Evolutionary conservation across 1,140 invertebrate genomes (phyloP).

Genomic region (Antheraea mylitta): DNA sequence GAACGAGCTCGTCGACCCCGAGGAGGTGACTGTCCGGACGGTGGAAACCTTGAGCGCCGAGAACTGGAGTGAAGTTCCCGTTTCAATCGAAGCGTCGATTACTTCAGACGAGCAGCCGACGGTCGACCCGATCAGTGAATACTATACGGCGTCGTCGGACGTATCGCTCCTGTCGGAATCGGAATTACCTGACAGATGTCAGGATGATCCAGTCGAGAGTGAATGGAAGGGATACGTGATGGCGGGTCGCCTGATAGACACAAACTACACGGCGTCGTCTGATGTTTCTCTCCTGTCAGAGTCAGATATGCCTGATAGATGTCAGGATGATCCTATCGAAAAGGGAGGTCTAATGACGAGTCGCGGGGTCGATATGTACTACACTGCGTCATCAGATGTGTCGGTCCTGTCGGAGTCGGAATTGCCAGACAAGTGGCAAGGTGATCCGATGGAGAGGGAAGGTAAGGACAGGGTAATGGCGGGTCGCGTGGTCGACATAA

Average conservation of each 20-base stretch:
- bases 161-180: conserved; percentile 53
- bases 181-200: conserved; percentile 38
- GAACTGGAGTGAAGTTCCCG: conserved; percentile 36
- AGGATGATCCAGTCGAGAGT: conserved; percentile 36
- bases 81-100: conserved; percentile 10
- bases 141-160: conserved; percentile 62
- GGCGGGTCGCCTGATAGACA: no score
- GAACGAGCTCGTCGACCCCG: conserved; percentile 29
- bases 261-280: no score
- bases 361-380: conserved; percentile 28
- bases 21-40: conserved; percentile 33
- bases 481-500: no score
- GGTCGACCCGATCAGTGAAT: conserved; percentile 50
- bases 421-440: no score
- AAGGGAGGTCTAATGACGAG: conserved; percentile 2
- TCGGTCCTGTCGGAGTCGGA: conserved; percentile 53
- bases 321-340: conserved; percentile 35
- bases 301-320: conserved; percentile 22
- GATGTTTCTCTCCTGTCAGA: conserved; percentile 48
- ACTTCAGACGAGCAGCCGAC: conserved; percentile 18
- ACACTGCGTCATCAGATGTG: conserved; percentile 59
- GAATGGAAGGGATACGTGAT: no score
- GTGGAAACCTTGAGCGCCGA: conserved; percentile 42
- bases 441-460: conserved; percentile 33
- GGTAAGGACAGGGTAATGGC: no score